A percentile compares a stretch with the other conserved stretches of the same genome.
phyloP scores from a whole-genome alignment of 2,113 vertebrate species.

The Clarias gariepinus region DNA sequence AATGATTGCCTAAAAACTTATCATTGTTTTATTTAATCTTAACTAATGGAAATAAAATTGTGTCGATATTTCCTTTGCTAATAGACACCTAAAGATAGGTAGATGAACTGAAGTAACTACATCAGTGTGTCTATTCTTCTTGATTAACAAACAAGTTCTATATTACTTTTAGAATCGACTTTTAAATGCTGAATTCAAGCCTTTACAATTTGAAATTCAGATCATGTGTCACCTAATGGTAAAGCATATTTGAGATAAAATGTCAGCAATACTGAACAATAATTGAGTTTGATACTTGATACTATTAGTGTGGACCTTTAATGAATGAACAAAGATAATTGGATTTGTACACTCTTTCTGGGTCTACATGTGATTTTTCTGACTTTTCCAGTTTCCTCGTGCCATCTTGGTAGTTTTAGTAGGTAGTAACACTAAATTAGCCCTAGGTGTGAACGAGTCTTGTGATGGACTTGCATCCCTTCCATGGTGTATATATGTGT shows the following conservation, averaged over 20 bases:
- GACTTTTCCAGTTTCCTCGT: not conserved
- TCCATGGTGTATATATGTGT: not conserved
- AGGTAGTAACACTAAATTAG: not conserved
- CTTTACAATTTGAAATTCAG: conserved; percentile 6
- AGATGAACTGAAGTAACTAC: not conserved
- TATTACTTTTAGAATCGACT: not conserved
- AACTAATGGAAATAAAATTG: conserved; percentile 1
- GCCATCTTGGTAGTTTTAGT: not conserved
- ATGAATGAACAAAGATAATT: not conserved
- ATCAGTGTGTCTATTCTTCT: not conserved
- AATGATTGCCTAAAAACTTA: not conserved
- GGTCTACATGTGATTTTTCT: not conserved
- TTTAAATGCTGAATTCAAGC: not conserved
- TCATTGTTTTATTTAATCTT: not conserved
- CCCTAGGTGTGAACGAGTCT: not conserved
- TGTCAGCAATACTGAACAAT: not conserved
- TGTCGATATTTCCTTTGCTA: not conserved
- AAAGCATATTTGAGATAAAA: not conserved
- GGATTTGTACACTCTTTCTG: not conserved
- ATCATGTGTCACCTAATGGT: not conserved
- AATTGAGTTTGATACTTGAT: not conserved
- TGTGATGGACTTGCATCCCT: not conserved
- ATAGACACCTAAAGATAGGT: not conserved
- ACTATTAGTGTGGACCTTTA: not conserved
- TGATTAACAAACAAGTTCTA: not conserved